phyloP scores from a whole-genome alignment of 2,113 vertebrate species.

The Pimephales promelas region DNA sequence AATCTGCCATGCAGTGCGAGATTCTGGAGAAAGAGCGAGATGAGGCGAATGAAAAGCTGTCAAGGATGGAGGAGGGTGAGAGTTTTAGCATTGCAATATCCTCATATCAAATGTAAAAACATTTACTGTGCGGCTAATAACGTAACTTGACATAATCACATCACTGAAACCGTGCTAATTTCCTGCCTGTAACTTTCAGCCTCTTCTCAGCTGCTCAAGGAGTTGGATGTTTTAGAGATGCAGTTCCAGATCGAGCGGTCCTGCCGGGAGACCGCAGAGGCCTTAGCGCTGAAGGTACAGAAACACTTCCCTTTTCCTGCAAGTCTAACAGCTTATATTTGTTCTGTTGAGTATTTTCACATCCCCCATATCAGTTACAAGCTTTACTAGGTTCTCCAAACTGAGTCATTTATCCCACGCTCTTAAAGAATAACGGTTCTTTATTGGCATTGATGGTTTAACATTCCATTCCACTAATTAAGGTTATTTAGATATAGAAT shows the following conservation, averaged over 20 bases:
- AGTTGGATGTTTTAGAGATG: slow-evolving; percentile 75
- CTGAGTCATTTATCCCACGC: background rate
- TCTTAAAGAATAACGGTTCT: background rate
- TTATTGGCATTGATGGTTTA: background rate
- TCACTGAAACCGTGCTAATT: background rate
- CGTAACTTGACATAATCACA: no score
- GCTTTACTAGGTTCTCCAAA: background rate
- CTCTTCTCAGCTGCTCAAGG: slow-evolving; percentile 76
- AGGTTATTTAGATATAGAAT: background rate
- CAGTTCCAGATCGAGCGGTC: slow-evolving; percentile 77
- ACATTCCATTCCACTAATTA: background rate
- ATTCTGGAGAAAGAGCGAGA: slow-evolving; percentile 64
- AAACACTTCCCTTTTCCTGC: background rate
- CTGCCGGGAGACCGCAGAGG: slow-evolving; percentile 75
- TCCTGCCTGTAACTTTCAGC: slow-evolving; percentile 58
- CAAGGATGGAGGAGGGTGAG: slow-evolving; percentile 76
- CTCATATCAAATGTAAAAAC: background rate
- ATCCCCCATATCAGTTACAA: background rate
- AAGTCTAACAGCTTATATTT: background rate
- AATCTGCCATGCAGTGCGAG: slow-evolving; percentile 57
- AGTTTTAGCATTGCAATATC: background rate
- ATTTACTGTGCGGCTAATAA: background rate
- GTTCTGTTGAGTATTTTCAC: slow-evolving; percentile 10
- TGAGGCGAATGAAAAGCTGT: slow-evolving; percentile 69
- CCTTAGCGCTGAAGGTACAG: slow-evolving; percentile 71